phyloP scores from a whole-genome alignment of 2,113 vertebrate genomes.

The Poeciliopsis turrubarensis region DNA sequence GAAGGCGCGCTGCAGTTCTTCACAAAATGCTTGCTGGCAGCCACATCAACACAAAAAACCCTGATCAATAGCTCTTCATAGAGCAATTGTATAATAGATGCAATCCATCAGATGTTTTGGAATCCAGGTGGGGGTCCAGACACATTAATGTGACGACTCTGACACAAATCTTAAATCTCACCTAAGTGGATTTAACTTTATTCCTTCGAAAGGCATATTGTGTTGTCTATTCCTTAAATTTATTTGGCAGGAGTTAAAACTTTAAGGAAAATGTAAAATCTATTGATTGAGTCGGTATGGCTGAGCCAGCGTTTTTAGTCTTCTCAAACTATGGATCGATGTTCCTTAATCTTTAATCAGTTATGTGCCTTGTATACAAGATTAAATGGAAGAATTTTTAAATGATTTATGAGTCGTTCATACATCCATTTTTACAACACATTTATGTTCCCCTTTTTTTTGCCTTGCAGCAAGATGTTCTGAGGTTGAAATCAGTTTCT shows the following conservation, averaged over 20 bases:
- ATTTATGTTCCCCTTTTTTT: neutral
- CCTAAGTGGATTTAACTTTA: neutral
- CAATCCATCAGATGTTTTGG: constrained; percentile 8
- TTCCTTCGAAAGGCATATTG: neutral
- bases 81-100: constrained; percentile 9
- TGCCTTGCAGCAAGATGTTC: no score
- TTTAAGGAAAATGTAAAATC: neutral
- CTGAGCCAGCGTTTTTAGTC: neutral
- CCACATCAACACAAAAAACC: constrained; percentile 12
- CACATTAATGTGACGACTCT: neutral
- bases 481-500: no score
- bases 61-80: constrained; percentile 16
- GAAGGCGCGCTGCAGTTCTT: neutral
- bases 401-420: neutral
- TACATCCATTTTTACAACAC: neutral
- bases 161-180: no score
- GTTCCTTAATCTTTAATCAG: neutral
- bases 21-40: constrained; percentile 7
- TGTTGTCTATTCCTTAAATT: neutral
- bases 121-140: neutral
- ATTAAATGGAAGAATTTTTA: neutral
- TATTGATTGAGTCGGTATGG: neutral
- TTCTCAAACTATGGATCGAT: neutral
- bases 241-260: neutral
- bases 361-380: neutral